Evolutionary conservation across 2,113 vertebrate species (phyloP).

Genomic region (Ptilorrhoa leucosticta): DNA sequence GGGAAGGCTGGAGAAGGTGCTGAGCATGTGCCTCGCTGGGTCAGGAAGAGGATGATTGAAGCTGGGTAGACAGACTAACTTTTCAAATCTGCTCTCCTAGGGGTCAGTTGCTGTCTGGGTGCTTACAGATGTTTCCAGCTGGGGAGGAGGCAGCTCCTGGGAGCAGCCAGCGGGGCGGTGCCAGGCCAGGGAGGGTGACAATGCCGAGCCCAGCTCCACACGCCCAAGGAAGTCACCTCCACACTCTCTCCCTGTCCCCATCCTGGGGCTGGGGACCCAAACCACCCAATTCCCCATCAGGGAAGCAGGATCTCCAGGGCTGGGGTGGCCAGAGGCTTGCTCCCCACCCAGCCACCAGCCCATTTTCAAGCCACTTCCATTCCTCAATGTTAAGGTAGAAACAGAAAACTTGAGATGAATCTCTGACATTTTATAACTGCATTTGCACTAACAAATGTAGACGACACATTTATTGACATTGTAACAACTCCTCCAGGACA

Average conservation of each 20-base stretch:
- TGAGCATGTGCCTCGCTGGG: neutral
- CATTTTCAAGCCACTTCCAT: neutral
- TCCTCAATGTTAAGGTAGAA: neutral
- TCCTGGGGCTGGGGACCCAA: neutral
- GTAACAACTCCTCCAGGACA: conserved; percentile 66
- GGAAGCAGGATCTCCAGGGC: neutral
- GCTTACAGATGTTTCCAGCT: neutral
- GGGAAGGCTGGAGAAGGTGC: neutral
- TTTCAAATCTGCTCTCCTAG: neutral
- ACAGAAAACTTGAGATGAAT: neutral
- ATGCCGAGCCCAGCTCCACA: neutral
- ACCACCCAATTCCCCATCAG: neutral
- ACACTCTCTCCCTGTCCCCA: neutral
- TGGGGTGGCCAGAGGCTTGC: neutral
- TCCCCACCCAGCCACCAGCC: neutral
- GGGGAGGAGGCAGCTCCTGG: neutral
- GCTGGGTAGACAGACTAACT: neutral
- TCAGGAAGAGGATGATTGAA: neutral
- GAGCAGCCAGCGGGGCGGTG: neutral
- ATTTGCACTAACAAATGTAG: conserved; percentile 52
- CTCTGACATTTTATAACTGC: conserved; percentile 40
- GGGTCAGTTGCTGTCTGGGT: neutral
- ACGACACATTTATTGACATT: conserved; percentile 47
- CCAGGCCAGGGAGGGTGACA: neutral
- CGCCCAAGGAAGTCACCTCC: neutral